Base-by-base conservation (phyloP, 1,140 invertebrate genomes). In the Telenomus remus region DNA sequence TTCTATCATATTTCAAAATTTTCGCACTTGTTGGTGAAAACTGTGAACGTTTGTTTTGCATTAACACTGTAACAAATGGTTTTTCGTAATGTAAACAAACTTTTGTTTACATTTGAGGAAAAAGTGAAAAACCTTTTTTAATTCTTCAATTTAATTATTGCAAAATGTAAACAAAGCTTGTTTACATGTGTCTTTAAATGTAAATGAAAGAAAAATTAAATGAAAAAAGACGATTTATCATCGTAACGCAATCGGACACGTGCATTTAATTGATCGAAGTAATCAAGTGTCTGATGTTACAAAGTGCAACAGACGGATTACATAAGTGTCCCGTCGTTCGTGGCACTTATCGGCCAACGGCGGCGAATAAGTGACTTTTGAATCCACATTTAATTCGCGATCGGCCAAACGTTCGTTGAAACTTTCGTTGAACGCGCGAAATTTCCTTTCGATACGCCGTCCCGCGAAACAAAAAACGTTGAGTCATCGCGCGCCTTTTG, bases 231-330 rank as follows among this genome's bases (percentile, higher is more conserved):
- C 7, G 1, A 12, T 12, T 13, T 44, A 44, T 44, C 43, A 44
- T 13, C 13, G 13, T 44, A 44, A 12, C 11, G 12, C 12, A 44
- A 11, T 13, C 12, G 11, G 11, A 13, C 11, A 44, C n/a, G 47
- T 27, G 27, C 46, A n/a, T 35, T 13, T 9, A 49, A 49, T 33
- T 49, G 19, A 49, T 33, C 27, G 5, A 27, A 12, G 19, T 49
- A 33, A 49, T 49, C 33, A 49, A 33, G 19, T 33, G 33, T 49
- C 47, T 33, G 33, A 7, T 49, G 19, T 49, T 49, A 6, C 47
- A 49, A 49, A 49, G 47, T 49, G 27, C 47, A 49, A 12, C 10
- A 49, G 5, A 33, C n/a, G 19, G 12, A 13, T 44, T 44, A 14
- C 43, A 44, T 44, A 44, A 44, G 12, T 3, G 43, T 12, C 13